Evolutionary conservation across 2,113 vertebrate species (phyloP).

Genomic region (Corydoras maculifer): DNA sequence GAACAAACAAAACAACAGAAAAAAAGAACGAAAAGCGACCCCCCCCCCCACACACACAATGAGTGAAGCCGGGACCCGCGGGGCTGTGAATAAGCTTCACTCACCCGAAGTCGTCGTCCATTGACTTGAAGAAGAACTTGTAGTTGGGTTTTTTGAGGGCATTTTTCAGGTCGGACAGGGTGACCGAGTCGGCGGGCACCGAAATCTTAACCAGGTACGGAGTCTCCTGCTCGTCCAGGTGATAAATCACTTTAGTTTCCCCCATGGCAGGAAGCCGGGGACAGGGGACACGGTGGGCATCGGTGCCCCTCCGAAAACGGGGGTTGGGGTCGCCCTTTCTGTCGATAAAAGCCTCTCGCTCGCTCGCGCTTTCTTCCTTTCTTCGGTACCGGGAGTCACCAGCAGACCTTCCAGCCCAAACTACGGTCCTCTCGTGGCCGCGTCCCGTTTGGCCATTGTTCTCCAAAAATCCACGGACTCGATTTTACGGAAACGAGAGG

Average conservation of each 20-base stretch:
- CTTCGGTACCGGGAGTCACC: slow-evolving; percentile 20
- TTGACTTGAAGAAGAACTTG: slow-evolving; percentile 98
- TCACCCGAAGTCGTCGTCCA: slow-evolving; percentile 98
- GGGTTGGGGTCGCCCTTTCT: slow-evolving; percentile 6
- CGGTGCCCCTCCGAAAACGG: slow-evolving; percentile 36
- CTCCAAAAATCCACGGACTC: background rate
- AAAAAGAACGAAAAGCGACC: background rate
- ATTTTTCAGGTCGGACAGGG: slow-evolving; percentile 90
- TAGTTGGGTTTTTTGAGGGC: slow-evolving; percentile 92
- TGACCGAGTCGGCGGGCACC: slow-evolving; percentile 85
- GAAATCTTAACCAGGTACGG: slow-evolving; percentile 93
- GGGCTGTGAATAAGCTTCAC: slow-evolving; percentile 30
- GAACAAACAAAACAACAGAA: background rate
- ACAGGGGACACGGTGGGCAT: slow-evolving; percentile 60
- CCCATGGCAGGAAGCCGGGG: slow-evolving; percentile 72
- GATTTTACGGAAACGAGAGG: background rate
- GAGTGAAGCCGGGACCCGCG: background rate
- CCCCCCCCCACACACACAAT: background rate
- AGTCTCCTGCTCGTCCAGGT: slow-evolving; percentile 96
- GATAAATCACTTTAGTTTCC: slow-evolving; percentile 97
- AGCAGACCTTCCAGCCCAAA: slow-evolving; percentile 24
- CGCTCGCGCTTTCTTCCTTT: background rate
- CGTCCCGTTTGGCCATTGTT: slow-evolving; percentile 2
- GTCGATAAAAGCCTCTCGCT: background rate
- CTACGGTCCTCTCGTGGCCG: background rate